Evolutionary conservation across 2,113 vertebrate genomes (phyloP).

Genomic region (Indri indri): DNA sequence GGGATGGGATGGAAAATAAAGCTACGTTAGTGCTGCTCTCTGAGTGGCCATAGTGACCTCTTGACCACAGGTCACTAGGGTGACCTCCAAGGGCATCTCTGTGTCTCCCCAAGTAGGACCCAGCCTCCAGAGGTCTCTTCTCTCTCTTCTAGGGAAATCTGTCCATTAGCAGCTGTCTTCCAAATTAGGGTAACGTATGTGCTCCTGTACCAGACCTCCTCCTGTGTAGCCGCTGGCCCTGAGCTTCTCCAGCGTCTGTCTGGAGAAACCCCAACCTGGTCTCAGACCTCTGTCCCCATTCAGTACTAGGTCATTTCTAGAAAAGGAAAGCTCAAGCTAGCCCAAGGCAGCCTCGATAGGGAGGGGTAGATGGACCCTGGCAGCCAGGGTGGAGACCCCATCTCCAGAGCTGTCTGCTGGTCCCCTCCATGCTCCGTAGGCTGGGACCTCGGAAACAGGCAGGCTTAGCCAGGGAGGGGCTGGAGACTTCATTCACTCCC

Average conservation of each 20-base stretch:
- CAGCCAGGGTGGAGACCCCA: background rate
- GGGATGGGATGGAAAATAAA: background rate
- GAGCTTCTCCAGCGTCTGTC: background rate
- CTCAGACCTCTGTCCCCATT: background rate
- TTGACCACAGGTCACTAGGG: constrained; percentile 56
- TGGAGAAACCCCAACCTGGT: background rate
- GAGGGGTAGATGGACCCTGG: background rate
- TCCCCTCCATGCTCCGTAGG: background rate
- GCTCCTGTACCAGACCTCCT: background rate
- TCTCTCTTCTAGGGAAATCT: constrained; percentile 43
- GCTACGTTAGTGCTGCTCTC: background rate
- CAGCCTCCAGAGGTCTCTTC: constrained; percentile 26
- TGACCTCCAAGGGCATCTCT: constrained; percentile 70
- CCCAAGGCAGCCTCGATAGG: background rate
- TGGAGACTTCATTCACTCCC: background rate
- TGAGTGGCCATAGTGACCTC: constrained; percentile 54
- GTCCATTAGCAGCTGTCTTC: constrained; percentile 67
- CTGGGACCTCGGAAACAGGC: background rate
- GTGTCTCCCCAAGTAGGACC: constrained; percentile 40
- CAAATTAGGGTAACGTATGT: constrained; percentile 46
- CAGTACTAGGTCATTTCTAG: constrained; percentile 22
- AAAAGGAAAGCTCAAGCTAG: constrained; percentile 16
- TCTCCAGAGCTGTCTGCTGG: background rate
- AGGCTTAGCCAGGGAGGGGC: background rate
- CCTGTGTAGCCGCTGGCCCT: background rate